These are phyloP conservation scores for Dasyprocta punctata DNA, from an alignment of 2,113 vertebrate genomes.

Conservation along the genomic window DNA sequence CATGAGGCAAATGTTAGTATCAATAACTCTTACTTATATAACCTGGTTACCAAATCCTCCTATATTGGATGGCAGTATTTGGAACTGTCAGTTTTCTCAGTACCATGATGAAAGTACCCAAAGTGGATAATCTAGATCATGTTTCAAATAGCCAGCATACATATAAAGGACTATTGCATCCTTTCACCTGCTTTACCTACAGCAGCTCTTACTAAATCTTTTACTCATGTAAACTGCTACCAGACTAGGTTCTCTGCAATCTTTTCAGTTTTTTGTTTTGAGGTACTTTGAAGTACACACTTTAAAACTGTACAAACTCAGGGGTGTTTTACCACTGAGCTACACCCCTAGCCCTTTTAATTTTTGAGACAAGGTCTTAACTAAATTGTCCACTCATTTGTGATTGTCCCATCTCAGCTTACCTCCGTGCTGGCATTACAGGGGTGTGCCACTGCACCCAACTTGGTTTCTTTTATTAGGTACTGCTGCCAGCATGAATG, in stretches of 20 bases:
- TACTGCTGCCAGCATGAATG: background rate
- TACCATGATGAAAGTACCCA: background rate
- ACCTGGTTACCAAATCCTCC: constrained; percentile 58
- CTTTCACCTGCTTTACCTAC: background rate
- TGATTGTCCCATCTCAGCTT: background rate
- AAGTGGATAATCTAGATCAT: background rate
- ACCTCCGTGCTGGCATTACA: background rate
- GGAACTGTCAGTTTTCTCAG: constrained; percentile 46
- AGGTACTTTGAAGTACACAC: too few species aligned
- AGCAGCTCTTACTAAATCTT: constrained; percentile 33
- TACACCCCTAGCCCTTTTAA: background rate
- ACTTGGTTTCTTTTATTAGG: background rate
- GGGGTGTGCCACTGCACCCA: background rate
- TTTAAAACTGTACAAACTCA: too few species aligned
- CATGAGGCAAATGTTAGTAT: constrained; percentile 36
- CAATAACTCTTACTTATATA: background rate
- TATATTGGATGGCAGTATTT: constrained; percentile 1
- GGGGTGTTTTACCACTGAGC: background rate
- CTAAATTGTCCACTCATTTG: background rate
- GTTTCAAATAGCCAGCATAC: constrained; percentile 23
- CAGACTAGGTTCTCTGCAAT: background rate
- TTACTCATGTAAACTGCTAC: background rate
- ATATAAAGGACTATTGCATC: background rate
- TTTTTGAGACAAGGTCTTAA: background rate
- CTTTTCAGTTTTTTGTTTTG: background rate